Base-by-base conservation (phyloP, 2,113 vertebrate genomes). In the Aptenodytes forsteri region DNA sequence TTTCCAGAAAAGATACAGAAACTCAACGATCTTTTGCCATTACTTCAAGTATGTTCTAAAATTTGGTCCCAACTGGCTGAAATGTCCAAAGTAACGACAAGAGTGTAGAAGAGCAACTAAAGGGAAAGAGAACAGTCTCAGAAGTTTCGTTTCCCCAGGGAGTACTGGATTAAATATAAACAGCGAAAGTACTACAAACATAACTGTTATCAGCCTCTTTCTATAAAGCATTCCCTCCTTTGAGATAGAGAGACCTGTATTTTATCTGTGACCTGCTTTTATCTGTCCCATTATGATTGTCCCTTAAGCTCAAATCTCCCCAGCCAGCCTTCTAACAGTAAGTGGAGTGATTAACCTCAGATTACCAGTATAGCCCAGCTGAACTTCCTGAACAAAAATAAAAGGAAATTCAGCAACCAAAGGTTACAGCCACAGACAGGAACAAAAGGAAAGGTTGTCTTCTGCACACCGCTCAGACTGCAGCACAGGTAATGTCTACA, bases 201-300 rank as follows among this genome's bases (percentile, higher is more conserved):
- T 50, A 83, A 96, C 14, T 61, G n/a, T 87, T 97, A 97, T 97
- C 96, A 82, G 32, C 23, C 16, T 89, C 32, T 65, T 91, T 75
- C 52, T 84, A 42, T 25, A 88, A 96, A 94, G 21, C 40, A 83
- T n/a, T 89, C 73, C 81, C 89, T 96, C 81, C 89, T 94, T 49
- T 29, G 44, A 94, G 92, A 94, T 66, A 91, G 56, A 23, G 52
- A 47, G n/a, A 70, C 70, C 40, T 65, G 65, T 61, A 56, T 70
- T 96, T 94, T 90, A 93, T 90, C 87, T 55, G 40, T 82, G 73
- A 71, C 47, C 73, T 88, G 92, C 58, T 88, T 87, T 97, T 91
- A 95, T 96, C 95, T 77, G 70, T 79, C 75, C 75, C 62, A 94
- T 96, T 96, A 93, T n/a, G 95, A 90, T 34, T 58, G 78, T 61